phyloP scores from a whole-genome alignment of 2,888 invertebrate species.

The Melanargia galathea region DNA sequence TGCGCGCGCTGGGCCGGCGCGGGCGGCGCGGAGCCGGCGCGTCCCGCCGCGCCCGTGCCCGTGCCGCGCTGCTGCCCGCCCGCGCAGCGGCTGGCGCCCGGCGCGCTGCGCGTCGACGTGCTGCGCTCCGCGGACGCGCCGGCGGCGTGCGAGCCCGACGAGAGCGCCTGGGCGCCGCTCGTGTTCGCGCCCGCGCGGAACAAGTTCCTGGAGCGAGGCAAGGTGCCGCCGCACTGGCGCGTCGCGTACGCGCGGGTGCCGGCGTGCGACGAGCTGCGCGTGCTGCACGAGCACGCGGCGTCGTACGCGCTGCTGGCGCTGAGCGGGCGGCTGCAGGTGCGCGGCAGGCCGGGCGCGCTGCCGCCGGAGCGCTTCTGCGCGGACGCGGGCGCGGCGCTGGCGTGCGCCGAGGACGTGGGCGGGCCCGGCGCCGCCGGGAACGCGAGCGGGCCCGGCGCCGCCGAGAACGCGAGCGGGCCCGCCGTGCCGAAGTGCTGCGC shows the following conservation, averaged over 20 bases:
- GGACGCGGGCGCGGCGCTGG: slow-evolving; percentile 84
- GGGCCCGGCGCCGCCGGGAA: slow-evolving; percentile 70
- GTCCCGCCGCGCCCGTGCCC: slow-evolving; percentile 51
- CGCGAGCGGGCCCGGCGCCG: slow-evolving; percentile 79
- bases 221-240: slow-evolving; percentile 77
- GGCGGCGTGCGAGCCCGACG: slow-evolving; percentile 50
- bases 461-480: too few relatives aligned
- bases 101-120: slow-evolving; percentile 73
- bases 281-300: slow-evolving; percentile 65
- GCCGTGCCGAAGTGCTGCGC: slow-evolving; percentile 89
- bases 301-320: slow-evolving; percentile 83
- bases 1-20: slow-evolving; percentile 49
- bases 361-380: slow-evolving; percentile 85
- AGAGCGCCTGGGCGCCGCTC: slow-evolving; percentile 78
- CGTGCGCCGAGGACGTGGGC: slow-evolving; percentile 79
- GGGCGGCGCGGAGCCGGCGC: slow-evolving; percentile 54
- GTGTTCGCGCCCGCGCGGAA: slow-evolving; percentile 80
- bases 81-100: slow-evolving; percentile 48
- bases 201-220: slow-evolving; percentile 62
- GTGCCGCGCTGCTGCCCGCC: slow-evolving; percentile 62
- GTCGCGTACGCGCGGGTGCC: slow-evolving; percentile 65
- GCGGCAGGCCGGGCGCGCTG: slow-evolving; percentile 73
- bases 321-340: slow-evolving; percentile 84
- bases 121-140: slow-evolving; percentile 66
- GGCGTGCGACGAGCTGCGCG: slow-evolving; percentile 56